Evolutionary conservation across 2,797 vertebrate species (phyloP).

Genomic region (Passerculus sandwichensis): DNA sequence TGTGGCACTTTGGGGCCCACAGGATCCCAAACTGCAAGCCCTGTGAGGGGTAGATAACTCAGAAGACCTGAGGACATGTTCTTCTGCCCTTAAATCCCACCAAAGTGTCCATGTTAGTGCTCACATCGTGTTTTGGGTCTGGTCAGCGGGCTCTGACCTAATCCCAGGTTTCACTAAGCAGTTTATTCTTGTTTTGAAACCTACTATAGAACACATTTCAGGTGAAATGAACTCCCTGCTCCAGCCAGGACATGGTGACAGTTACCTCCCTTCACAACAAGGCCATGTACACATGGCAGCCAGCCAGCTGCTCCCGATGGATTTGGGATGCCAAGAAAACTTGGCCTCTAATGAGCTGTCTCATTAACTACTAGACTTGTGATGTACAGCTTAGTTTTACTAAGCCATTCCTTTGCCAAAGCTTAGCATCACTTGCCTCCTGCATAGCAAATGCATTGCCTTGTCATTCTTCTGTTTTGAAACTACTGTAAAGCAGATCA

Average conservation of each 20-base stretch:
- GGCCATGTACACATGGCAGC: slow-evolving; percentile 41
- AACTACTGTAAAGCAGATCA: neutral
- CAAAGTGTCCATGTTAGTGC: accelerated
- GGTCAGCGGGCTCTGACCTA: neutral
- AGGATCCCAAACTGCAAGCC: neutral
- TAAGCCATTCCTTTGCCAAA: slow-evolving; percentile 20
- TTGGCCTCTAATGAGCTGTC: slow-evolving; percentile 54
- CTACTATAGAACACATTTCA: neutral
- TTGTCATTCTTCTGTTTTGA: neutral
- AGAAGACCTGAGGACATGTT: neutral
- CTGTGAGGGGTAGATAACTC: neutral
- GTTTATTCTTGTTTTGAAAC: neutral
- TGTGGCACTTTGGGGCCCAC: neutral
- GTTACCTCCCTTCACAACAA: slow-evolving; percentile 28
- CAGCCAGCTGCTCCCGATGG: slow-evolving; percentile 42
- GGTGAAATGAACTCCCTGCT: neutral
- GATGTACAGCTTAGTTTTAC: slow-evolving; percentile 20
- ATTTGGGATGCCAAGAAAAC: slow-evolving; percentile 54
- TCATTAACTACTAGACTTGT: slow-evolving; percentile 47
- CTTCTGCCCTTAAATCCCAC: neutral
- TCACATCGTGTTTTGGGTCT: neutral
- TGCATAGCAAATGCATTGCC: neutral
- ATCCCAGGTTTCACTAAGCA: neutral
- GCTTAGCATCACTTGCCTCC: neutral
- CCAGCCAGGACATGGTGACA: neutral